A percentile compares a stretch with the other conserved stretches of the same genome.
phyloP scores from a whole-genome alignment of 2,113 vertebrate genomes.

The Rhinopithecus roxellana region DNA sequence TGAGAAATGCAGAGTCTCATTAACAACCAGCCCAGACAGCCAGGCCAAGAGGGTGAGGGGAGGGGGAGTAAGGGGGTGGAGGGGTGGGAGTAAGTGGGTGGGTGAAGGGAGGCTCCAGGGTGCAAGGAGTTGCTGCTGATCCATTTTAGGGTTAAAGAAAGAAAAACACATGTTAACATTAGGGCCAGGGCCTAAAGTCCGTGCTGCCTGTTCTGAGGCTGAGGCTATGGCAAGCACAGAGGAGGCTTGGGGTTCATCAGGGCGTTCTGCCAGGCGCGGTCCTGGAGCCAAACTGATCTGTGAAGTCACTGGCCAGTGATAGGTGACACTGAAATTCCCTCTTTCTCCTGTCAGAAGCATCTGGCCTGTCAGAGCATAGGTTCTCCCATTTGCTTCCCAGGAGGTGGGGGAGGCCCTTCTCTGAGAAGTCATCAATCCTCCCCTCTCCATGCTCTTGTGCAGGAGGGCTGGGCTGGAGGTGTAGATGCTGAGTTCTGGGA shows the following conservation, averaged over 20 bases:
- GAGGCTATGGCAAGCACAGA: neutral
- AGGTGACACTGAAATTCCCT: neutral
- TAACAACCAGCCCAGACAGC: too few relatives aligned
- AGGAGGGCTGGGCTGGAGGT: neutral
- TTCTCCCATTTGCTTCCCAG: neutral
- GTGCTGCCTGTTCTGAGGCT: neutral
- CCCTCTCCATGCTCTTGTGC: neutral
- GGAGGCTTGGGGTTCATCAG: neutral
- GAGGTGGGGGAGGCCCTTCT: neutral
- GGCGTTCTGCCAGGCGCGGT: neutral
- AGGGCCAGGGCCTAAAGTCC: neutral
- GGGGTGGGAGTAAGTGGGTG: too few relatives aligned
- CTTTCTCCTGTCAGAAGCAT: neutral
- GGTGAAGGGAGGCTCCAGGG: neutral
- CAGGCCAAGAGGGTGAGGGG: too few relatives aligned
- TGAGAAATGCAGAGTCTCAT: constrained; percentile 6
- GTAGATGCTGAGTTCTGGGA: neutral
- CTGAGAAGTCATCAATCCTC: neutral
- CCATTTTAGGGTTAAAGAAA: neutral
- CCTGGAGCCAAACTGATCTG: neutral
- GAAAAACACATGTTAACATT: neutral
- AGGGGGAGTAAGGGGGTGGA: too few relatives aligned
- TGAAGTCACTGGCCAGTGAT: neutral
- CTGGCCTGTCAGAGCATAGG: neutral
- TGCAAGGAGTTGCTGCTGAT: neutral